phyloP scores from a whole-genome alignment of 2,888 invertebrate species.

The Drepanosiphum platanoidis region DNA sequence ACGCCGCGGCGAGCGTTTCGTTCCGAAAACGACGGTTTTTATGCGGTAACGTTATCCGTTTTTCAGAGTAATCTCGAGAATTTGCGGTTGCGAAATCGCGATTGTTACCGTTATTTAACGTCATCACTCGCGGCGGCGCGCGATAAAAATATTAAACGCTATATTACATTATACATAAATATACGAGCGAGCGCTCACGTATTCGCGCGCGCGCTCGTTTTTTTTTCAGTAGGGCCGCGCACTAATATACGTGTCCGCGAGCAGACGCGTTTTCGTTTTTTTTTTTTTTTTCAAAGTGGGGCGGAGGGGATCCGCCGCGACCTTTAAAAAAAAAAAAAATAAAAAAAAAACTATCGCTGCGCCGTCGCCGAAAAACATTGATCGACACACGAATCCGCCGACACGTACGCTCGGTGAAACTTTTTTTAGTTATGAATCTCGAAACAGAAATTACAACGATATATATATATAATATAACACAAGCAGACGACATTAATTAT shows the following conservation, averaged over 20 bases:
- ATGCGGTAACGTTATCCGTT: too few relatives aligned
- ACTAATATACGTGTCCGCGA: slow-evolving; percentile 1
- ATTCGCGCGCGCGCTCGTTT: background rate
- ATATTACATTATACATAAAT: background rate
- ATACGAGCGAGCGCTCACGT: background rate
- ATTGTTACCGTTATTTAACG: too few relatives aligned
- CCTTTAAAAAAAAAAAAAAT: background rate
- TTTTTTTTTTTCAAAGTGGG: background rate
- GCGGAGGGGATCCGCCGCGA: background rate
- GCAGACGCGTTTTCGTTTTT: background rate
- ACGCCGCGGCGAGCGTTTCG: too few relatives aligned
- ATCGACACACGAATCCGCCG: background rate
- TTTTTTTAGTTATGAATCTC: background rate
- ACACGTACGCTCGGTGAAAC: background rate
- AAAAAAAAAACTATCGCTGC: background rate
- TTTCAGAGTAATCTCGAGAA: too few relatives aligned
- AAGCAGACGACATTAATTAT: too few relatives aligned
- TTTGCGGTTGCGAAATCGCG: too few relatives aligned
- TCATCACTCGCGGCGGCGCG: too few relatives aligned
- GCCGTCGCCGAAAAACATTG: background rate
- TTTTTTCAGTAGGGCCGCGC: background rate
- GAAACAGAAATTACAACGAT: too few relatives aligned
- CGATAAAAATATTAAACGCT: slow-evolving; percentile 47
- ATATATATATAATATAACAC: too few relatives aligned
- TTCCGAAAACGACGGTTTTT: too few relatives aligned